Conservation (phyloP, 2,888 invertebrate species). For the Lissonota sp. region DNA sequence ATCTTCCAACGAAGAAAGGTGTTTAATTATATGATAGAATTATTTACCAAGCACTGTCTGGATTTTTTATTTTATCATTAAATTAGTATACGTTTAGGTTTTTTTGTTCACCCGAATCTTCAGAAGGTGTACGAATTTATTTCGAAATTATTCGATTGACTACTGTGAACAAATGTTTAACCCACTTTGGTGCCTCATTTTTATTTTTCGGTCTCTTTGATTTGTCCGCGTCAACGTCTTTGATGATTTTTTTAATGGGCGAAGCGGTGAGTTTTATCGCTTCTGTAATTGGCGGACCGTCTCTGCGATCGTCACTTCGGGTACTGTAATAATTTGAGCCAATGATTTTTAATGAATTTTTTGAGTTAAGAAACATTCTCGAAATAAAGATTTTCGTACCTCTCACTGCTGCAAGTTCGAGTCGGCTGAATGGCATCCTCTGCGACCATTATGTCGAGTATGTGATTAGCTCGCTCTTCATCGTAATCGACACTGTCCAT, state of each 20-base stretch:
- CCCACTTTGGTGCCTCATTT: conserved; percentile 83
- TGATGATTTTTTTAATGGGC: conserved; percentile 78
- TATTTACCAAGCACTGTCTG: too few species aligned
- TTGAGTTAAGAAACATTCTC: not conserved
- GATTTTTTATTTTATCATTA: too few species aligned
- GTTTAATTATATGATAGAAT: too few species aligned
- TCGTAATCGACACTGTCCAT: conserved; percentile 95
- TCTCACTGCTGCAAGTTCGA: conserved; percentile 79
- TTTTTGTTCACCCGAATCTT: too few species aligned
- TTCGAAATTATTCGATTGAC: not conserved
- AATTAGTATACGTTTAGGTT: too few species aligned
- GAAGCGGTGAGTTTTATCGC: conserved; percentile 81
- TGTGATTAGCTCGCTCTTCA: conserved; percentile 92
- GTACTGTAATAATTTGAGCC: conserved; percentile 70
- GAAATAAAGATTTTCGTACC: conserved; percentile 69
- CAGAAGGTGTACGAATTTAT: not conserved
- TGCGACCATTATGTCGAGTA: conserved; percentile 89
- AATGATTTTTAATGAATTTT: not conserved
- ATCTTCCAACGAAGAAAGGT: too few species aligned
- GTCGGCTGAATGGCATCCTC: conserved; percentile 86
- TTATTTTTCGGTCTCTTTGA: conserved; percentile 82
- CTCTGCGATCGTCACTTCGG: conserved; percentile 80
- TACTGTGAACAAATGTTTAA: conserved; percentile 33
- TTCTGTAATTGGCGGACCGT: conserved; percentile 80
- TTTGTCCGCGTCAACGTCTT: conserved; percentile 79